These are phyloP conservation scores for Potamilus streckersoni DNA, from an alignment of 1,140 invertebrate species.

Conservation along the genomic window DNA sequence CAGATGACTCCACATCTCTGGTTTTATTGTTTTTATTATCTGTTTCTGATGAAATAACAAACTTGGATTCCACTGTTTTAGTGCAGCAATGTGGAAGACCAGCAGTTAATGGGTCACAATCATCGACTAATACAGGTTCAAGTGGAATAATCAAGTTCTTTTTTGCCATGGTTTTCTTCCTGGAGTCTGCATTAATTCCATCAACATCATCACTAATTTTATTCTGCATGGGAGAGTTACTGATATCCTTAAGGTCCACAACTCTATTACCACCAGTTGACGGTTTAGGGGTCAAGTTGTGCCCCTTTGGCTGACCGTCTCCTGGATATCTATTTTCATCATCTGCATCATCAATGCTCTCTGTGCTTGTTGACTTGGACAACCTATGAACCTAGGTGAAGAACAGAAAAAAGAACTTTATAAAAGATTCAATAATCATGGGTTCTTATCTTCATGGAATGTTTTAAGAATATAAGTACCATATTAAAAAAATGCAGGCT, in stretches of 20 bases:
- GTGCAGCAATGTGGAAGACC: too few species aligned
- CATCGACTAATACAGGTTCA: slow-evolving; percentile 10
- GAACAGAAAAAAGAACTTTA: too few species aligned
- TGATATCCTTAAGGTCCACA: slow-evolving; percentile 25
- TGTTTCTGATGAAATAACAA: too few species aligned
- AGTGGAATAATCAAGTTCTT: slow-evolving; percentile 28
- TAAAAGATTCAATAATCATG: too few species aligned
- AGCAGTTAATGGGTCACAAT: neutral
- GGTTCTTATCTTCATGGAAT: too few species aligned
- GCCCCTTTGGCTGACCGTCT: neutral
- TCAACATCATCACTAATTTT: neutral
- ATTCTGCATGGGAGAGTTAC: slow-evolving; percentile 11
- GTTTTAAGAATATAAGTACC: too few species aligned
- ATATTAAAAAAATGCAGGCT: too few species aligned
- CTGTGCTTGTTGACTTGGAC: too few species aligned
- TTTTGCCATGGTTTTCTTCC: neutral
- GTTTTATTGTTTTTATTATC: too few species aligned
- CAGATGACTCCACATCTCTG: too few species aligned
- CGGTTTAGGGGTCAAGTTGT: neutral
- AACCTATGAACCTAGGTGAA: too few species aligned
- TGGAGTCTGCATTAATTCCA: neutral
- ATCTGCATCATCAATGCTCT: neutral
- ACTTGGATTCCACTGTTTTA: too few species aligned
- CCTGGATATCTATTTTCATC: slow-evolving; percentile 27
- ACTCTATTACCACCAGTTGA: slow-evolving; percentile 2